These are phyloP conservation scores for Stenolophus ochropezus DNA, from an alignment of 2,888 invertebrate species.

Conservation along the genomic window DNA sequence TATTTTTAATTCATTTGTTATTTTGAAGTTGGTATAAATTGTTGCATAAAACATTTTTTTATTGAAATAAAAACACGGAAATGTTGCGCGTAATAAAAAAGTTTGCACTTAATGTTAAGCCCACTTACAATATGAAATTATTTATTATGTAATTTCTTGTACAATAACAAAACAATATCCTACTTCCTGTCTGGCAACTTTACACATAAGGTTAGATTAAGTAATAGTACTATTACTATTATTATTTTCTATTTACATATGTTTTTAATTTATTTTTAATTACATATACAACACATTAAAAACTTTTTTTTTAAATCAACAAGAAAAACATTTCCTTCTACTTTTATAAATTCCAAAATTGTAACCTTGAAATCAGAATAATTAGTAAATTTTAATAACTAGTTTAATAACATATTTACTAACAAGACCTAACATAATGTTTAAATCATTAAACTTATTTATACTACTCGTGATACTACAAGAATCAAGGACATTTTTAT, in stretches of 20 bases:
- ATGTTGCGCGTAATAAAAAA: too few species aligned
- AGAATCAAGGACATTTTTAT: neutral
- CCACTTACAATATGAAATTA: too few species aligned
- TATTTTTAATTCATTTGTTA: too few species aligned
- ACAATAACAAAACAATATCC: neutral
- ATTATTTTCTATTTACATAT: slow-evolving; percentile 1
- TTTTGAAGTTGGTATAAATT: too few species aligned
- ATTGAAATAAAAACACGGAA: too few species aligned
- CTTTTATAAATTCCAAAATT: neutral
- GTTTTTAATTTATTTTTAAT: neutral
- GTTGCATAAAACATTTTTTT: too few species aligned
- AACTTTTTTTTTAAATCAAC: neutral
- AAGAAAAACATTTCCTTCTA: neutral
- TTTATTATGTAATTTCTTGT: too few species aligned
- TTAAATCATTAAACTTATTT: neutral
- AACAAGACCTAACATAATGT: neutral
- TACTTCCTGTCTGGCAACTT: neutral
- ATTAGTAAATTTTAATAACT: neutral
- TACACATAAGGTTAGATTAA: neutral
- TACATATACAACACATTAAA: neutral
- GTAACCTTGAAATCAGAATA: neutral
- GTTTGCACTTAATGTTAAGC: too few species aligned
- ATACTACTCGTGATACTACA: neutral
- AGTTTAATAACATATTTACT: neutral
- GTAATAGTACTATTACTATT: neutral